Conservation (phyloP, 1,140 invertebrate genomes). For the Eueides isabella region DNA sequence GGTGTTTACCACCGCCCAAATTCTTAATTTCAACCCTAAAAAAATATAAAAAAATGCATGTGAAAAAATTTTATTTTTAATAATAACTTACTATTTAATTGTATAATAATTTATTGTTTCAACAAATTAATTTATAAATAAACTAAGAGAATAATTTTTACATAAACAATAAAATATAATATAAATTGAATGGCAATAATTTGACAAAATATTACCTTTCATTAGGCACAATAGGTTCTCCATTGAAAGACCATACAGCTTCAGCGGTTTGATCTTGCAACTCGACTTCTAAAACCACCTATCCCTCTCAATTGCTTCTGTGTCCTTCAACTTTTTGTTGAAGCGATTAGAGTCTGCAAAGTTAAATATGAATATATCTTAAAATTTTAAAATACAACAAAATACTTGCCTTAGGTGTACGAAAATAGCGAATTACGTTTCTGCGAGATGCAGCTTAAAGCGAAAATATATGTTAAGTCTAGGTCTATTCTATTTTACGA, state of each 20-base stretch:
- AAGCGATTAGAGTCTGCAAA: conserved; percentile 95
- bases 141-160: background rate
- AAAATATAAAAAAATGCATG: background rate
- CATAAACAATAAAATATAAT: background rate
- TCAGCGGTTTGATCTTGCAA: conserved; percentile 97
- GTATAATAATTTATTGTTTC: too few species aligned
- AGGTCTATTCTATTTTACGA: conserved; percentile 38
- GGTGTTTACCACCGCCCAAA: conserved; percentile 95
- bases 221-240: conserved; percentile 89
- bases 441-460: too few species aligned
- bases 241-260: conserved; percentile 97
- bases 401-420: background rate
- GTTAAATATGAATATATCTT: background rate
- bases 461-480: conserved; percentile 10
- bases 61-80: too few species aligned
- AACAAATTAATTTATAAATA: background rate
- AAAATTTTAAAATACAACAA: conserved; percentile 5
- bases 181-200: background rate
- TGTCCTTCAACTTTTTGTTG: conserved; percentile 98
- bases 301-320: conserved; percentile 94
- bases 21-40: conserved; percentile 94
- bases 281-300: conserved; percentile 94
- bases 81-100: too few species aligned
- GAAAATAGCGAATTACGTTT: background rate
- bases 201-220: conserved; percentile 82